Evolutionary conservation across 2,888 invertebrate genomes (phyloP), one percentile per base, ranked within the genome.

Genomic region (Melanargia galathea): DNA sequence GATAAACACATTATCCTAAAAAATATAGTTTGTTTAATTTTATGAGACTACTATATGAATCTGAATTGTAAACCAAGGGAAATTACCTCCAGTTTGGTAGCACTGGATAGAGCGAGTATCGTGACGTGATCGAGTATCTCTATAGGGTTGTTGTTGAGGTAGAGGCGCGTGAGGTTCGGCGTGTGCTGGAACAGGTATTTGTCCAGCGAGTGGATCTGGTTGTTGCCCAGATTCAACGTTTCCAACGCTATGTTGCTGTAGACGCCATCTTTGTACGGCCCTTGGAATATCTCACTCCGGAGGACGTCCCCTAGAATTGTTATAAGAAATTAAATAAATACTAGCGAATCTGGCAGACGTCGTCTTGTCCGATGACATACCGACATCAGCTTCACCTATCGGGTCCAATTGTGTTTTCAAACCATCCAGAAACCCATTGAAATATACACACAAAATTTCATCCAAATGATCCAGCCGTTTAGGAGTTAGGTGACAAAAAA

Each of bases 261-360:
- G 20, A 83, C 83, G 2, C 87, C 87, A 60, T 90, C 83, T 65
- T 90, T 91, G 77, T 93, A 94, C 0, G 93, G 93, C 0, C 95
- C 95, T 74, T 93, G 93, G 80, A 95, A 95, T 63, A 94, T 92
- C 71, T 94, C 94, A 20, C 93, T 90, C 54, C 92, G 86, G 43
- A 95, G 76, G 45, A 92, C 92, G 61, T 94, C 93, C n/a, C 92
- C 94, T 93, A 78, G 64, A 86, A 84, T 46, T n/a, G 4, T 20
- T 33, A 33, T 3, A 46, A 35, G 26, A 20, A 6, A 8, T 24
- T 48, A 6, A 13, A 6, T n/a, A n/a, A n/a, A n/a, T n/a, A n/a
- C n/a, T n/a, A n/a, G n/a, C n/a, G n/a, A n/a, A n/a, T n/a, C n/a
- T n/a, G n/a, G n/a, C n/a, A n/a, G n/a, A n/a, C n/a, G n/a, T n/a